Conservation (phyloP, 2,113 vertebrate genomes). For the Albula glossodonta region DNA sequence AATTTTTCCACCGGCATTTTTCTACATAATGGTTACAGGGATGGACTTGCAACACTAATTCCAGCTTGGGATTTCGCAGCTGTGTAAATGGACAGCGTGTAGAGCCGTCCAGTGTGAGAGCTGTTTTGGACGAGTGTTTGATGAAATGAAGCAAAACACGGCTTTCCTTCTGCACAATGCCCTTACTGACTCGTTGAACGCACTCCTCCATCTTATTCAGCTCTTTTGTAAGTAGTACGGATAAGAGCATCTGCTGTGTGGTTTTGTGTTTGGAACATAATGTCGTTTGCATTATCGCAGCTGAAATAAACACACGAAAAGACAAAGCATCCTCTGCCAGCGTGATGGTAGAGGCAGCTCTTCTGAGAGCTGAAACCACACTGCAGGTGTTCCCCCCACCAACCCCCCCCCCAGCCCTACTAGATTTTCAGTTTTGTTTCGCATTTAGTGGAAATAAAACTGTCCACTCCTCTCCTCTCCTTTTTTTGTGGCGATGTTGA, state of each 20-base stretch:
- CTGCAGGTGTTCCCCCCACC: background rate
- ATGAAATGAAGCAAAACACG: too few species aligned
- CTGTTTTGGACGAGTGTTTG: too few species aligned
- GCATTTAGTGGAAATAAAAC: conserved; percentile 11
- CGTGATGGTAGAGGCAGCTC: background rate
- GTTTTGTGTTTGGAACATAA: background rate
- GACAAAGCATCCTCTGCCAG: background rate
- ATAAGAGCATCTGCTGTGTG: background rate
- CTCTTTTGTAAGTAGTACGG: too few species aligned
- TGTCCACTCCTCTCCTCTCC: background rate
- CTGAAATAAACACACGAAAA: background rate
- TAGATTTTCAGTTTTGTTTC: conserved; percentile 26
- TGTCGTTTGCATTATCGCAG: background rate
- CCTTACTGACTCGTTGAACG: too few species aligned
- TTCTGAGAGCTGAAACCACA: background rate
- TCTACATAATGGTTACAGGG: too few species aligned
- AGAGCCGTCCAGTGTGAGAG: too few species aligned
- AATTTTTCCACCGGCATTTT: too few species aligned
- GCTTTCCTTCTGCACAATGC: too few species aligned
- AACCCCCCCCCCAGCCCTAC: background rate
- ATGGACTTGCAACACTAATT: too few species aligned
- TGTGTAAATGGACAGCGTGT: too few species aligned
- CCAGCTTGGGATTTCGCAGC: too few species aligned
- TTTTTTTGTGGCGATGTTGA: background rate
- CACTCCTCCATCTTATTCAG: too few species aligned